Evolutionary conservation across 1,140 invertebrate species (phyloP).

Genomic region (Archegozetes longisetosus): DNA sequence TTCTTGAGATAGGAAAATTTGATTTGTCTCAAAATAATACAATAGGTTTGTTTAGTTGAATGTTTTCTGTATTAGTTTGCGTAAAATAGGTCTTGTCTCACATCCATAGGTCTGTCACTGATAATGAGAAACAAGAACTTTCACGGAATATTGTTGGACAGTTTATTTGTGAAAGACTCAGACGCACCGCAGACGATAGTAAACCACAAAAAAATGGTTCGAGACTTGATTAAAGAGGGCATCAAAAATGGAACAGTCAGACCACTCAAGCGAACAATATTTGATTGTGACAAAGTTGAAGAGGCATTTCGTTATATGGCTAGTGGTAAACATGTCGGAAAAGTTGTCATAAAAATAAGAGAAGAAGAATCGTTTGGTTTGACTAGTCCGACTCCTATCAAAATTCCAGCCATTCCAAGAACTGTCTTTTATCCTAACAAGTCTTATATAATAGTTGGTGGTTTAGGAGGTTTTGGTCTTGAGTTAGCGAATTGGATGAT

Average conservation of each 20-base stretch:
- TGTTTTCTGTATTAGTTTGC: background rate
- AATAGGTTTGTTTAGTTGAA: constrained; percentile 77
- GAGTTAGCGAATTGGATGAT: too few relatives aligned
- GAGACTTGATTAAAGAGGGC: too few relatives aligned
- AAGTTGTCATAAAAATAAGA: constrained; percentile 37
- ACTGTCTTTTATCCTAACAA: constrained; percentile 29
- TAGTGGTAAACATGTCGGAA: too few relatives aligned
- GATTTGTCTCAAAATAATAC: constrained; percentile 69
- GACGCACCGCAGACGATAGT: constrained; percentile 41
- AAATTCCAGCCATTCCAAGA: constrained; percentile 27
- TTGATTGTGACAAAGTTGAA: constrained; percentile 34
- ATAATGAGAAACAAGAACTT: constrained; percentile 90
- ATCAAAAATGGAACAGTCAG: constrained; percentile 65
- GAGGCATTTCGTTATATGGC: constrained; percentile 36
- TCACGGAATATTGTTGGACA: constrained; percentile 86
- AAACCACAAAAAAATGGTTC: constrained; percentile 50
- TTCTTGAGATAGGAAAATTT: constrained; percentile 61
- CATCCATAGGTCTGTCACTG: constrained; percentile 71
- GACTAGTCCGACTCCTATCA: constrained; percentile 26
- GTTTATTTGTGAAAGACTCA: constrained; percentile 52
- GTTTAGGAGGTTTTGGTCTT: too few relatives aligned
- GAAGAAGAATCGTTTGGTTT: constrained; percentile 42
- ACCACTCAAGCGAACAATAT: constrained; percentile 56
- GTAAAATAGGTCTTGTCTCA: background rate
- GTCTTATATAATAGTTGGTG: too few relatives aligned